phyloP scores from a whole-genome alignment of 2,113 vertebrate genomes.

The Balaeniceps rex region DNA sequence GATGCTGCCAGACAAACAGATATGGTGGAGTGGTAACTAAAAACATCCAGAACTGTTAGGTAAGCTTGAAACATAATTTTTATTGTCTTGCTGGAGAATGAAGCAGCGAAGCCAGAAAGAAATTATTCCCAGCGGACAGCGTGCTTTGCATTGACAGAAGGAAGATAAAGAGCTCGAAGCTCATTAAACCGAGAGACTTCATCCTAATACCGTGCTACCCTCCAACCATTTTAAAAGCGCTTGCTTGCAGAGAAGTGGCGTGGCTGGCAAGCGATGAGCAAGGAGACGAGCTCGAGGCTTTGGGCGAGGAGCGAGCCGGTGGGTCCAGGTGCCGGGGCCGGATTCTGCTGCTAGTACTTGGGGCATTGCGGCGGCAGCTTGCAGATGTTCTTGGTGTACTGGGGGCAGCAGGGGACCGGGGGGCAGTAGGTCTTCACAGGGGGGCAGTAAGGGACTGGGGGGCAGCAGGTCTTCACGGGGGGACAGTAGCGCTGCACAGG shows the following conservation, averaged over 20 bases:
- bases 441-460: neutral
- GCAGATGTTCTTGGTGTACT: neutral
- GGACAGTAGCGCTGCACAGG: neutral
- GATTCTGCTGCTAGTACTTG: neutral
- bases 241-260: neutral
- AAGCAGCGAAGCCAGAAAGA: neutral
- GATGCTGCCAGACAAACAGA: neutral
- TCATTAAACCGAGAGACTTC: neutral
- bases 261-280: accelerated
- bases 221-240: accelerated
- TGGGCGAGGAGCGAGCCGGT: accelerated
- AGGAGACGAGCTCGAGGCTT: accelerated
- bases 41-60: neutral
- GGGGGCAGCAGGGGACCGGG: neutral
- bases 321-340: accelerated
- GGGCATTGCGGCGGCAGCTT: neutral
- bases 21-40: accelerated
- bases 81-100: neutral
- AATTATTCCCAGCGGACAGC: accelerated
- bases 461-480: neutral
- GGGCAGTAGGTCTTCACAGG: neutral
- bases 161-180: neutral
- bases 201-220: accelerated
- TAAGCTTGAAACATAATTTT: neutral
- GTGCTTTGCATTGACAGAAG: accelerated